Evolutionary conservation across 2,888 invertebrate genomes (phyloP).

Genomic region (Calliopum simillimum): DNA sequence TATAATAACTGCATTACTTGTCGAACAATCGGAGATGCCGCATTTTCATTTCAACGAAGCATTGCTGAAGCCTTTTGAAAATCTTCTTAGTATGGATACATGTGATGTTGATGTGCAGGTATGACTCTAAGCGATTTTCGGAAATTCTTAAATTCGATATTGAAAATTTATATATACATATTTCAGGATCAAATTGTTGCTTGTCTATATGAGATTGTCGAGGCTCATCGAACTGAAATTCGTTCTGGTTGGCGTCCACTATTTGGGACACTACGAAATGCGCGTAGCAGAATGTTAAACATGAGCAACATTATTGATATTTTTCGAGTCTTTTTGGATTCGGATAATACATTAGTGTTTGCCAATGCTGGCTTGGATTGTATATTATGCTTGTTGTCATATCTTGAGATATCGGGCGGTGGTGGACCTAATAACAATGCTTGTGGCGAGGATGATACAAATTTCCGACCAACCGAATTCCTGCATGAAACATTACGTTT

Average conservation of each 20-base stretch:
- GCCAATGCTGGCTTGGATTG: constrained; percentile 95
- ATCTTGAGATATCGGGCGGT: constrained; percentile 67
- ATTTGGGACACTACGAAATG: constrained; percentile 92
- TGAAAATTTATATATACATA: background rate
- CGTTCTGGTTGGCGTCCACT: constrained; percentile 96
- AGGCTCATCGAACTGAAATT: constrained; percentile 92
- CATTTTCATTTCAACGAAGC: constrained; percentile 97
- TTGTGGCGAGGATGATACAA: constrained; percentile 69
- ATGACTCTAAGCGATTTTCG: background rate
- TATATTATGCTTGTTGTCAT: constrained; percentile 86
- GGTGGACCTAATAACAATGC: constrained; percentile 77
- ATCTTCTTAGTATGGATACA: constrained; percentile 90
- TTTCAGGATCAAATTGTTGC: constrained; percentile 89
- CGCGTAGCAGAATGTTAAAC: constrained; percentile 74
- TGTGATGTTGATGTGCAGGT: constrained; percentile 95
- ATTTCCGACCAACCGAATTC: constrained; percentile 67
- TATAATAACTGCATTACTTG: constrained; percentile 86
- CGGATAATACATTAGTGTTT: constrained; percentile 93
- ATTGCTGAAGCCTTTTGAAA: constrained; percentile 94
- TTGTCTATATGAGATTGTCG: constrained; percentile 95
- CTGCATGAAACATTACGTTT: constrained; percentile 83
- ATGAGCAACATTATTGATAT: constrained; percentile 84
- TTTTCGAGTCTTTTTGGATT: constrained; percentile 91
- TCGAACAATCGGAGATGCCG: constrained; percentile 87
- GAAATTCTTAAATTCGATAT: background rate